Base-by-base conservation (phyloP, 35 echinoderm and acorn worm genomes). In the Apostichopus parvimensis region DNA sequence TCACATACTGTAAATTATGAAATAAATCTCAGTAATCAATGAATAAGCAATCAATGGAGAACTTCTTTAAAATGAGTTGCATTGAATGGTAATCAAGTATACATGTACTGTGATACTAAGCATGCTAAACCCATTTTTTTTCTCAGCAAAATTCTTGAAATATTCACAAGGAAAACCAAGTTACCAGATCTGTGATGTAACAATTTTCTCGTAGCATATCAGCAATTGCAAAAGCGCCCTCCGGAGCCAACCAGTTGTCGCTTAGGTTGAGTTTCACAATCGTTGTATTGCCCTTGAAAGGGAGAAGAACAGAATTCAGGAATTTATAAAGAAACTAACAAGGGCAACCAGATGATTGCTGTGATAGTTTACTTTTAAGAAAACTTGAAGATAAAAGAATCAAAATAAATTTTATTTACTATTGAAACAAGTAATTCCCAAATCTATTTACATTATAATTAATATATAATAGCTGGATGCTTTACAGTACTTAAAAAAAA, bases 131-230 rank as follows among this genome's bases (percentile, higher is more conserved):
- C 34, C 3, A 45, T n/a, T n/a, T n/a, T n/a, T n/a, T n/a, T 45
- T 45, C 34, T 45, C 34, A 45, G 34, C 15, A 75, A 75, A 75
- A 7, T 73, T 73, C 7, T 18, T 75, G 17, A 1, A 18, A 75
- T n/a, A 75, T 75, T 75, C 71, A 75, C 14, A 13, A n/a, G 14
- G 17, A 22, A 10, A 71, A 24, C 93, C 96, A 45, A 45, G 34
- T 92, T 87, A 98, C 96, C 93, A 98, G 77, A 26, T 98, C 96
- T 83, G 94, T 93, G 13, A 98, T 95, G 89, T 98, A 98, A 75
- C 96, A 98, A 75, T 98, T 98, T 94, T 98, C 96, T 93, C 92
- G 93, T 57, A 98, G 91, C 96, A 98, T 98, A 54, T 98, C 96
- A 81, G 94, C 91, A 64, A 98, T 93, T 76, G 96, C 94, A 24